Evolutionary conservation across 2,797 vertebrate species (phyloP), one percentile per base, ranked within the genome.

Genomic region (Anguilla obscura): DNA sequence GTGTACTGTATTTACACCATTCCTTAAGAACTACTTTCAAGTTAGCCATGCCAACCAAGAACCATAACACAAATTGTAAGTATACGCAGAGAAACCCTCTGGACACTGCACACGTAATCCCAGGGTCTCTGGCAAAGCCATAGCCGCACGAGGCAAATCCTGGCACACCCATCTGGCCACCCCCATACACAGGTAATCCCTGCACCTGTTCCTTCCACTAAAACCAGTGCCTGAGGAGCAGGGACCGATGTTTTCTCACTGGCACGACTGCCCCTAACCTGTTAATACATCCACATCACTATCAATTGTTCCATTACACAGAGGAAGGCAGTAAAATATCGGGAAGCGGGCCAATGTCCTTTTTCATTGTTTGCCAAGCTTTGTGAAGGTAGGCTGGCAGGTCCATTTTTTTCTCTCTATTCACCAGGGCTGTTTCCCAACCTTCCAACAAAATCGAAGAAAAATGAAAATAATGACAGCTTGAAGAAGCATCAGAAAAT

Each of bases 271-370:
- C 92, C 93, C 93, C 86, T 85, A 83, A 5, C 48, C 90, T 90
- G 92, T 89, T 93, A 90, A 89, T 93, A 92, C 86, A 87, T 89
- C 86, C 84, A 86, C 40, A 88, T 93, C 89, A 89, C 90, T 91
- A 90, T 80, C 54, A 86, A 84, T 87, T 89, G 87, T 88, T 24
- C 86, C 83, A 88, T 89, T 87, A 69, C 8, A 56, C 48, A 30
- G 87, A 54, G 33, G 2, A 76, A 40, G 86, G 79, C 85, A 87
- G 58, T 52, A 66, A 63, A 63, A 88, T 60, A 71, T 66, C 76
- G 71, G 69, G 52, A 89, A 83, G 85, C 63, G 54, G 58, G 66
- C 71, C 84, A 79, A 69, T 82, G 76, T 79, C 69, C 56, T 89
- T 85, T 80, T 84, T 85, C 86, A 84, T 69, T 88, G 74, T 87